Evolutionary conservation across 2,113 vertebrate species (phyloP).

Genomic region (Capricornis sumatraensis): DNA sequence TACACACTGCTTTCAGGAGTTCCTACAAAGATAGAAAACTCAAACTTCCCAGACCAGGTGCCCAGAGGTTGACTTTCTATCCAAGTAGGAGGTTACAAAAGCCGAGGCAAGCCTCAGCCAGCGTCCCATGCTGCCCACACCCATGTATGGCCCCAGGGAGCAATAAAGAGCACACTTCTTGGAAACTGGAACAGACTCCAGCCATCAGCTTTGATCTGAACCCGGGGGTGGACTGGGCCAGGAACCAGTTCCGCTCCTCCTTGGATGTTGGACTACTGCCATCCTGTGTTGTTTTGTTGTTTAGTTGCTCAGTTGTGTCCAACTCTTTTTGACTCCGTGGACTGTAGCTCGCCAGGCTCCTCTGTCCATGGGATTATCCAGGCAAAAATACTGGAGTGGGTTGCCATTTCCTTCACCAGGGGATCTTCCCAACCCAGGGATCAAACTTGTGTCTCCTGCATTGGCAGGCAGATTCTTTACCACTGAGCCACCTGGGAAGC

Average conservation of each 20-base stretch:
- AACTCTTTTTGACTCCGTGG: neutral
- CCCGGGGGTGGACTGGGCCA: neutral
- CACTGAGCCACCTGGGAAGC: neutral
- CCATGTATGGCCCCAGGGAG: conserved; percentile 31
- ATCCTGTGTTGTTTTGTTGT: neutral
- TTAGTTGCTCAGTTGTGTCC: neutral
- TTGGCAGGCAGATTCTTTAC: neutral
- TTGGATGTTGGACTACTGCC: neutral
- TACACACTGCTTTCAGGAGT: neutral
- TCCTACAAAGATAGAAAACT: neutral
- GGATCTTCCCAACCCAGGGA: neutral
- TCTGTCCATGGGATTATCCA: neutral
- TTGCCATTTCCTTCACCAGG: neutral
- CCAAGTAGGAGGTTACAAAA: conserved; percentile 9
- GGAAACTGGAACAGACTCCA: conserved; percentile 39
- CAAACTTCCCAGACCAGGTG: neutral
- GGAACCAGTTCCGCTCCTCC: neutral
- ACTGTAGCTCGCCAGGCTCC: neutral
- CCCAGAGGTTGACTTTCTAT: neutral
- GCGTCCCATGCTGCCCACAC: conserved; percentile 63
- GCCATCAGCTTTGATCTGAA: conserved; percentile 53
- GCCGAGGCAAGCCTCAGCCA: conserved; percentile 50
- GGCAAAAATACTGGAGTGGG: neutral
- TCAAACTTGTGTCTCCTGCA: neutral
- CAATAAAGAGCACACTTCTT: conserved; percentile 22